These are phyloP conservation scores for Megathymus violae DNA, from an alignment of 1,140 invertebrate genomes.

Conservation along the genomic window DNA sequence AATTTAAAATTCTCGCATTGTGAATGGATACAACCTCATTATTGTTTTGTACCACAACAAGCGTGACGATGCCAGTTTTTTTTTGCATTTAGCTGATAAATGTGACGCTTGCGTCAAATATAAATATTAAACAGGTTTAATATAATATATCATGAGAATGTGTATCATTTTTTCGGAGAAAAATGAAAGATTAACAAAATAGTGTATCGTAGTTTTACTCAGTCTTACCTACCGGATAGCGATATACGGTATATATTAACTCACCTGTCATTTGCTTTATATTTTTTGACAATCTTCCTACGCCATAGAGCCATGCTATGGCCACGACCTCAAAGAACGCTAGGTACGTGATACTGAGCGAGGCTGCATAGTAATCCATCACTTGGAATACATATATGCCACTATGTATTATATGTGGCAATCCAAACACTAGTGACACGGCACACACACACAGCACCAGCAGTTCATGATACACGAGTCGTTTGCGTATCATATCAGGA, in stretches of 20 bases:
- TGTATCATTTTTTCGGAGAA: too few species aligned
- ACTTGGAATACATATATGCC: conserved; percentile 97
- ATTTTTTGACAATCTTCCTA: conserved; percentile 90
- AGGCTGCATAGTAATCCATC: conserved; percentile 96
- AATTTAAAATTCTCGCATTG: neutral
- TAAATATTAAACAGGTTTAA: too few species aligned
- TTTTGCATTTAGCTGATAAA: conserved; percentile 7
- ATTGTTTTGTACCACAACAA: conserved; percentile 8
- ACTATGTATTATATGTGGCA: conserved; percentile 94
- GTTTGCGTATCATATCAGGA: conserved; percentile 91
- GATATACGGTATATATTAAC: conserved; percentile 8
- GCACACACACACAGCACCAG: conserved; percentile 92
- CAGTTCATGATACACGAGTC: conserved; percentile 93
- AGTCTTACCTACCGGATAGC: too few species aligned
- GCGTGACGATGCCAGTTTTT: conserved; percentile 16
- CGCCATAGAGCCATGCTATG: conserved; percentile 96
- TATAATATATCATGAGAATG: too few species aligned
- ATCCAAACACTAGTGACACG: conserved; percentile 92
- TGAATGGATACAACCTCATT: conserved; percentile 21
- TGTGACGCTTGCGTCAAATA: too few species aligned
- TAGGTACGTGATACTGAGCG: conserved; percentile 95
- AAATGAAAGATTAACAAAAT: too few species aligned
- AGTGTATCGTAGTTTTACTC: too few species aligned
- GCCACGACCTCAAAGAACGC: conserved; percentile 96
- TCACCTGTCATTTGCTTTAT: conserved; percentile 94